Evolutionary conservation across 2,888 invertebrate species (phyloP).

Genomic region (Eumacrocentrus americanus): DNA sequence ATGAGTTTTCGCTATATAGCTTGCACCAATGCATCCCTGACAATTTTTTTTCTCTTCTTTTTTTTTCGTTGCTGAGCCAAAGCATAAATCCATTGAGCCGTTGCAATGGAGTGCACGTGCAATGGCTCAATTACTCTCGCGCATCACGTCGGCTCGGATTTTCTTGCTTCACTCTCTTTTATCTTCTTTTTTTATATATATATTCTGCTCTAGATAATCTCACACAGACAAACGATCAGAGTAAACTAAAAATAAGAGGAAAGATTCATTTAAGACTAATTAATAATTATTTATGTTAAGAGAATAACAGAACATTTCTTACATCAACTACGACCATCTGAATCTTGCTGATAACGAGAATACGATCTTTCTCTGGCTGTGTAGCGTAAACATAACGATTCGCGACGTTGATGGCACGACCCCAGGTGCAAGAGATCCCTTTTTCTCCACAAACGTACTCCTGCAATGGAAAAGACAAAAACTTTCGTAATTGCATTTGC

Average conservation of each 20-base stretch:
- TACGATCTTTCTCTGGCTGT: slow-evolving; percentile 73
- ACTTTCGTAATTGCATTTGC: slow-evolving; percentile 16
- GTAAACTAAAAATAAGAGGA: no score
- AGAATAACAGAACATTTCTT: slow-evolving; percentile 51
- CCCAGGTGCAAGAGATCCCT: slow-evolving; percentile 73
- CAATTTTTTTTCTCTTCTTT: slow-evolving; percentile 1
- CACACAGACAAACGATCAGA: neutral
- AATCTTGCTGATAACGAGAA: slow-evolving; percentile 74
- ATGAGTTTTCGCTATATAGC: slow-evolving; percentile 18
- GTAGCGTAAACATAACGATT: slow-evolving; percentile 75
- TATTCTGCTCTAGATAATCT: no score
- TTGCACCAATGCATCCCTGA: slow-evolving; percentile 5
- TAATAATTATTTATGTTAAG: no score
- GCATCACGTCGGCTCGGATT: neutral
- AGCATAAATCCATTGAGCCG: slow-evolving; percentile 23
- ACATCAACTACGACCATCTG: slow-evolving; percentile 76
- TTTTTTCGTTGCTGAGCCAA: slow-evolving; percentile 13
- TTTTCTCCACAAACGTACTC: slow-evolving; percentile 76
- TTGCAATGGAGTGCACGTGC: slow-evolving; percentile 1
- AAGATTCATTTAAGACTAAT: no score
- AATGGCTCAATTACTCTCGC: slow-evolving; percentile 14
- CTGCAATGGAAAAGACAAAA: slow-evolving; percentile 55
- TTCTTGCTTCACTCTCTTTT: neutral
- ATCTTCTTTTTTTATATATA: neutral
- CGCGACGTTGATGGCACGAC: slow-evolving; percentile 73